Base-by-base conservation (phyloP, 2,113 vertebrate species). In the Cynocephalus volans region DNA sequence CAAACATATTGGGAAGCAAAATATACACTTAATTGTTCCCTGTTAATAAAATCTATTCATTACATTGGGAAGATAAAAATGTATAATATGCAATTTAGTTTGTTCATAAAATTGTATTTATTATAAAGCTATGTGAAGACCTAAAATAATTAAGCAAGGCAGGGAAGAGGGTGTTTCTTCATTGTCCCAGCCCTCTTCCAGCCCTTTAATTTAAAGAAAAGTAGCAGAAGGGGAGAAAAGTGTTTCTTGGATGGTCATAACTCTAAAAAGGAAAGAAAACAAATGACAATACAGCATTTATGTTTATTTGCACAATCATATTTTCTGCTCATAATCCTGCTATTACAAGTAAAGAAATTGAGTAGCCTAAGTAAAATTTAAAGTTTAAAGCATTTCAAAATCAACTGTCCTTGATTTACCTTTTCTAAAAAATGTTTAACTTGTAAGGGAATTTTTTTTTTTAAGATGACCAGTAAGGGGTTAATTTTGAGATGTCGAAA, bases 211-310 rank as follows among this genome's bases (percentile, higher is more conserved):
- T 97, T 95, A 82, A n/a, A 67, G 12, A 80, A 95, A 67, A 95
- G 41, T 76, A 64, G 7, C 19, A 21, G 4, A 80, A 93, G 17
- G 31, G n/a, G 11, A 41, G 48, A 82, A 69, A 60, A 73, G 3
- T 11, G 67, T 56, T 90, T 85, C 28, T 84, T 70, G 31, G n/a
- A 26, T 76, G 18, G 75, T 91, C 69, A 91, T 91, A 89, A 88
- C n/a, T 93, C 72, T 75, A 70, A 88, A 96, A 84, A 64, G 41
- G 33, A 93, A 97, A 92, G 31, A 95, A 73, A 72, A 82, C 12
- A 83, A 96, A 84, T 86, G 45, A 67, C 28, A 88, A 93, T 67
- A 76, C 18, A 93, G 8, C 26, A 93, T 60, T 94, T 81, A 48
- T 41, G 41, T 36, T 90, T 82, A 93, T 70, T 83, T 93, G 65